Percentiles rank a stretch among this genome's conserved stretches.
phyloP scores from a whole-genome alignment of 1,140 invertebrate species.

The Hylaeus anthracinus region DNA sequence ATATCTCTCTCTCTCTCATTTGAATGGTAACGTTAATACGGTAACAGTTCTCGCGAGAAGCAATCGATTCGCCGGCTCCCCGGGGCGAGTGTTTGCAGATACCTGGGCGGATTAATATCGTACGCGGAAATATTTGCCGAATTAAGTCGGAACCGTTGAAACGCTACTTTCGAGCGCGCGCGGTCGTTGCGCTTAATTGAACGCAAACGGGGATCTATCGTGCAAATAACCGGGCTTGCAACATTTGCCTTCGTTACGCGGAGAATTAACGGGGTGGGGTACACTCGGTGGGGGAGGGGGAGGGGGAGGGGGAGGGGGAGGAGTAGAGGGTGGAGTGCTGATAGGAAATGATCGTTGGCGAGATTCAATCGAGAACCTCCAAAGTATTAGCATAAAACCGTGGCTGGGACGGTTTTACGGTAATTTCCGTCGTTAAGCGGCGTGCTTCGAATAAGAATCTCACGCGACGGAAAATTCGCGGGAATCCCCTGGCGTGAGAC shows the following conservation, averaged over 20 bases:
- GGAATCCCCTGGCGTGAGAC: neutral
- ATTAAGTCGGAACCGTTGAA: conserved; percentile 18
- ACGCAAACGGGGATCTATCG: conserved; percentile 15
- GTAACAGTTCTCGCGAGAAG: neutral
- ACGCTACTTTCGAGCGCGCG: conserved; percentile 7
- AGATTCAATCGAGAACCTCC: conserved; percentile 2
- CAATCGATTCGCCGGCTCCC: neutral
- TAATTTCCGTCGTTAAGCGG: neutral
- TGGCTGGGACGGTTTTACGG: neutral
- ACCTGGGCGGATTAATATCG: conserved; percentile 7
- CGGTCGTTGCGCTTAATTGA: conserved; percentile 12
- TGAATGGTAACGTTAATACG: neutral
- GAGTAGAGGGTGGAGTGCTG: neutral
- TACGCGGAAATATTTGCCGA: conserved; percentile 21
- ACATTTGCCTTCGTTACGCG: conserved; percentile 14
- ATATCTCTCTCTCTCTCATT: neutral
- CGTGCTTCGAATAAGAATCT: neutral
- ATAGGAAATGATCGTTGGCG: conserved; percentile 4
- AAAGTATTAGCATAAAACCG: neutral
- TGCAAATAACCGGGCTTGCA: conserved; percentile 12
- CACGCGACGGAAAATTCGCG: neutral
- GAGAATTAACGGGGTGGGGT: neutral
- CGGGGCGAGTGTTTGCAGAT: neutral
- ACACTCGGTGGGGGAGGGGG: too few species aligned
- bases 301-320: too few species aligned